phyloP scores from a whole-genome alignment of 2,888 invertebrate genomes.

The Chrysotoxum bicinctum region DNA sequence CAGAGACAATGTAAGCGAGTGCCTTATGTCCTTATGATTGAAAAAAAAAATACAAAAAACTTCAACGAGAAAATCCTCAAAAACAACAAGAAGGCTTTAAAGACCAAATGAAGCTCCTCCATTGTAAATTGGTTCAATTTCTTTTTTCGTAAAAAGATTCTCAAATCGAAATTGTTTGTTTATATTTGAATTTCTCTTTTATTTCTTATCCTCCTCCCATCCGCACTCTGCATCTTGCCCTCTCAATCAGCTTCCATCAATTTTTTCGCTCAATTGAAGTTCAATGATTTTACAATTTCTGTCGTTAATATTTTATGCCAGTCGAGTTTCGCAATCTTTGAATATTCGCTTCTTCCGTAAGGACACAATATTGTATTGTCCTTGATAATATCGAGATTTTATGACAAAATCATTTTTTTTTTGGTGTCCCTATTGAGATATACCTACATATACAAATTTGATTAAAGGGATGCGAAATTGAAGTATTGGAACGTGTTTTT shows the following conservation, averaged over 20 bases:
- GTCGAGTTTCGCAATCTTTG: not conserved
- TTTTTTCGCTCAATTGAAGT: constrained; percentile 63
- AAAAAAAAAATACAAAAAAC: not conserved
- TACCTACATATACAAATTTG: constrained; percentile 53
- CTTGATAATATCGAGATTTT: constrained; percentile 59
- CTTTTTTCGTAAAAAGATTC: not conserved
- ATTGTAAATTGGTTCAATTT: not conserved
- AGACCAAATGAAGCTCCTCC: not conserved
- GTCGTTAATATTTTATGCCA: constrained; percentile 64
- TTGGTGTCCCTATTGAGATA: not conserved
- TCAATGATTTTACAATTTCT: constrained; percentile 68
- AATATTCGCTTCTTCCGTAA: not conserved
- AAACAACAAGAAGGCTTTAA: not conserved
- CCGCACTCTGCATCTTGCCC: not conserved
- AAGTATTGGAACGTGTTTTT: constrained; percentile 71
- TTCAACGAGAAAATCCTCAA: not conserved
- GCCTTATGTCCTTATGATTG: constrained; percentile 44
- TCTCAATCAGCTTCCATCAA: constrained; percentile 16
- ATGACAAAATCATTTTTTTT: constrained; percentile 42
- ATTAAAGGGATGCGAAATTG: constrained; percentile 56
- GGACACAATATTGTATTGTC: constrained; percentile 22
- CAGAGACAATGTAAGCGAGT: constrained; percentile 15
- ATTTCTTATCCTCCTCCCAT: not conserved
- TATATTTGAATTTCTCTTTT: constrained; percentile 1
- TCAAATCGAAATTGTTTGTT: constrained; percentile 12